Base-by-base conservation (phyloP, 2,797 vertebrate genomes). In the Acrossocheilus fasciatus region DNA sequence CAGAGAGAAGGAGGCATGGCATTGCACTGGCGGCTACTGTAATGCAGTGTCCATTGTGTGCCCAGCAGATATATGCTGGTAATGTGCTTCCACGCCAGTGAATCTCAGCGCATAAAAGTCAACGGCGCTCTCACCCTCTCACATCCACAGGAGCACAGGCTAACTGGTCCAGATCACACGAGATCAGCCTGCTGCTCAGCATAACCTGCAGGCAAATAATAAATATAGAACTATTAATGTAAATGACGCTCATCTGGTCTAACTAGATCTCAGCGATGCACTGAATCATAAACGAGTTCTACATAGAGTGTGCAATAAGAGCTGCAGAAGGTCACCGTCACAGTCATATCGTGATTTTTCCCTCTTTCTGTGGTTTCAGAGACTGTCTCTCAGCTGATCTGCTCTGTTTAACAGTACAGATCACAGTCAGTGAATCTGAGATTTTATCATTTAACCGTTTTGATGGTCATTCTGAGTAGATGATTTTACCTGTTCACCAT, bases 81-180 rank as follows among this genome's bases (percentile, higher is more conserved):
- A n/a, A 83, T 87, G 66, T 52, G 41, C 79, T 84, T 89, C 74
- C 68, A 68, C 68, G 52, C 41, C 64, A 68, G 26, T 87, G 82
- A 68, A 34, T 84, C 30, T 47, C 50, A 30, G 59, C 80, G 76
- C 47, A 81, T 79, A 15, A n/a, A n/a, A 70, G 52, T 30, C 81
- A 62, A 39, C 0, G 2, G 69, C 59, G 26, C 57, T 43, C 66
- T 43, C 30, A 14, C 7, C 34, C 20, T 54, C 57, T 69, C 45
- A 82, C 73, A 64, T 75, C 12, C 74, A 26, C 18, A n/a, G 30
- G 18, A 84, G 34, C 70, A 45, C 68, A 57, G 12, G 14, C 43
- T 0, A 36, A 74, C 64, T 57, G 81, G 76, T 69, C 52, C 8
- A 17, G 15, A 76, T 84, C 76, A 80, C 74, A 79, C 5, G 6